These are phyloP conservation scores for Phoxinus dragarum DNA, from an alignment of 2,797 vertebrate species.

Conservation along the genomic window DNA sequence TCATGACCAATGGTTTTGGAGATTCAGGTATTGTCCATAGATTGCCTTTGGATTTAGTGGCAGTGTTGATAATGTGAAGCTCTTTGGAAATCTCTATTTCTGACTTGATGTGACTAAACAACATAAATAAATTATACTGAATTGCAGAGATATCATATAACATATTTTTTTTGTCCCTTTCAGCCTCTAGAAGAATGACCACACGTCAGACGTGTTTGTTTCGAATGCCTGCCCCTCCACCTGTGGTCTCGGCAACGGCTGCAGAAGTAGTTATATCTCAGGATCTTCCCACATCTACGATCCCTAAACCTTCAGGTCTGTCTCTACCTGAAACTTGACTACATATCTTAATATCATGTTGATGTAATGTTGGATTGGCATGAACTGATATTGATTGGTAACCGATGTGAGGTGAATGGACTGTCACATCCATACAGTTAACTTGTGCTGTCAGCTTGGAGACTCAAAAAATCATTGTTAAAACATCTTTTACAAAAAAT, in stretches of 20 bases:
- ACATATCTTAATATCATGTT: no score
- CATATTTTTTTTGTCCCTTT: conserved; percentile 30
- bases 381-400: neutral
- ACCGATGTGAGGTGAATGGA: neutral
- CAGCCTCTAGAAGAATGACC: conserved; percentile 73
- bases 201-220: conserved; percentile 74
- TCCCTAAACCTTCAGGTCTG: conserved; percentile 68
- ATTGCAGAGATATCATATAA: neutral
- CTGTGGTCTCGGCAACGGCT: conserved; percentile 56
- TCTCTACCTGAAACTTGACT: neutral
- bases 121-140: no score
- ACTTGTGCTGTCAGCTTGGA: neutral
- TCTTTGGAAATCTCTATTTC: neutral
- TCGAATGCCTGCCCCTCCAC: conserved; percentile 66
- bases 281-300: conserved; percentile 50
- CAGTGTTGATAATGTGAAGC: neutral
- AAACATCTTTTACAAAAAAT: neutral
- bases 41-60: neutral
- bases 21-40: neutral
- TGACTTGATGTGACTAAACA: neutral
- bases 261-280: conserved; percentile 70
- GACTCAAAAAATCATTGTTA: neutral
- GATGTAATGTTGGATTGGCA: neutral
- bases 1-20: neutral
- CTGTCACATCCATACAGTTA: neutral